Evolutionary conservation across 2,797 vertebrate species (phyloP).

Genomic region (Sorex maritimensis): DNA sequence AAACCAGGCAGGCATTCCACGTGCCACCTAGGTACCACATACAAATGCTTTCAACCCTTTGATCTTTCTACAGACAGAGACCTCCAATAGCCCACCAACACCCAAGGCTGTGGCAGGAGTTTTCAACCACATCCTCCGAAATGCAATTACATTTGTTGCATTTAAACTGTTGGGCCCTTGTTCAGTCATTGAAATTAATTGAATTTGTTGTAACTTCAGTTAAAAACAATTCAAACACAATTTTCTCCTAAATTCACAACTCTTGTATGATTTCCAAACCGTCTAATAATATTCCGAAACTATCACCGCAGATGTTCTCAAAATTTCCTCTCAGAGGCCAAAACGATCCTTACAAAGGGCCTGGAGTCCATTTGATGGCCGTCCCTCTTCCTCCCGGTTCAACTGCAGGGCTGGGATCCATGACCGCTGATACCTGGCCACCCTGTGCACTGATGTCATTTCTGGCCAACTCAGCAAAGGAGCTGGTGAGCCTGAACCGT

Average conservation of each 20-base stretch:
- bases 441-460: not conserved
- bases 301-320: not conserved
- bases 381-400: not conserved
- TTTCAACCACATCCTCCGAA: not conserved
- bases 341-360: not conserved
- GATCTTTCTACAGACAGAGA: not conserved
- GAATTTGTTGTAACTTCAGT: not conserved
- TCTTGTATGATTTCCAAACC: constrained; percentile 37
- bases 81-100: not conserved
- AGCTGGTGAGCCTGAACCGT: not conserved
- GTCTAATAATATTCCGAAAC: not conserved
- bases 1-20: not conserved
- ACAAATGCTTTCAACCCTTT: not conserved
- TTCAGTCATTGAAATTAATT: not conserved
- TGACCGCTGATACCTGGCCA: not conserved
- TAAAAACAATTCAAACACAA: constrained; percentile 29
- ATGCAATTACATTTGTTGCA: not conserved
- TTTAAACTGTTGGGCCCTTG: not conserved
- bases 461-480: not conserved
- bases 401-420: not conserved
- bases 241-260: not conserved
- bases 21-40: not conserved
- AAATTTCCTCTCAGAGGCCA: not conserved
- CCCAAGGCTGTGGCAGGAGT: not conserved
- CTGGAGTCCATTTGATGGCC: not conserved